Base-by-base conservation (phyloP, 2,888 invertebrate species). In the Listrodromus nycthemerus region DNA sequence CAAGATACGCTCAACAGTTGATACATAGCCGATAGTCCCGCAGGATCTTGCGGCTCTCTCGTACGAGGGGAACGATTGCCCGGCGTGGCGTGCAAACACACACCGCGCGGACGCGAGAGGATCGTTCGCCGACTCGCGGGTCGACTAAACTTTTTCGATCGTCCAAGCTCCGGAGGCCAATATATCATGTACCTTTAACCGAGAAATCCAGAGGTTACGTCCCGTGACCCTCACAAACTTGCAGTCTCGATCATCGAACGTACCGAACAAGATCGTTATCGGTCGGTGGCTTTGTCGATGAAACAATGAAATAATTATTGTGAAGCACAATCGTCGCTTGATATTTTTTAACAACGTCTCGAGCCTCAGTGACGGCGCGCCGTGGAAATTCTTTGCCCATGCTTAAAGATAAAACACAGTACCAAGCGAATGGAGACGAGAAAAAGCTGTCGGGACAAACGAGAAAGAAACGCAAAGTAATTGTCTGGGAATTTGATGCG, bases 21-120 rank as follows among this genome's bases (percentile, higher is more conserved):
- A 86, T 86, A 86, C 86, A 86, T 85, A 74, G 85, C 85, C 86
- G 86, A 86, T 86, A 82, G 84, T 84, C 80, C 58, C 73, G 75
- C 78, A 55, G 83, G 76, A 73, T 77, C 80, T 80, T 50, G 55
- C 58, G 10, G 55, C 24, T 71, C 71, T 41, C 48, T 13, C 30
- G 33, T 37, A 27, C n/a, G 27, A 61, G 48, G 13, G 21, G 41
- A 24, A 24, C 30, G 52, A 27, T 10, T 4, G 13, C 3, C 10
- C 52, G 24, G 13, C 13, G 16, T 45, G 0, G 41, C 55, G 55
- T 55, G 19, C n/a, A 50, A 27, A 48, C n/a, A 67, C 48, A 19
- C 48, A 8, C 27, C 37, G 19, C n/a, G 37, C 30, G 75, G 50
- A 10, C 16, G 58, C 61, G 67, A 70, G 21, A 21, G 27, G 30